These are phyloP conservation scores for Drosophila triauraria DNA, from an alignment of 1,140 invertebrate species.

Conservation along the genomic window DNA sequence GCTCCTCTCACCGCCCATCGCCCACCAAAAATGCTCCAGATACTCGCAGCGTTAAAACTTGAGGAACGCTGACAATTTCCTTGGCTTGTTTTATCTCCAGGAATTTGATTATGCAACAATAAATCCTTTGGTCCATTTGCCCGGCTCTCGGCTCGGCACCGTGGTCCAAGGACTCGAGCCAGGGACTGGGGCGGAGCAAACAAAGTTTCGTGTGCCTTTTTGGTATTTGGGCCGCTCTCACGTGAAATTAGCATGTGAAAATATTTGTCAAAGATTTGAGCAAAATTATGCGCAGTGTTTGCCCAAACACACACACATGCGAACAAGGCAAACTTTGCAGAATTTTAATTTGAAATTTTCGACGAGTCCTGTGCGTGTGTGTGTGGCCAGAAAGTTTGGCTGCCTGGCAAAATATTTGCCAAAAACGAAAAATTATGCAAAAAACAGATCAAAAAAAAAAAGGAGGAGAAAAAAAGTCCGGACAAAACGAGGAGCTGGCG, in stretches of 20 bases:
- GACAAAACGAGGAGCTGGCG: no score
- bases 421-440: conserved; percentile 62
- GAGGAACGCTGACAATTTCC: conserved; percentile 74
- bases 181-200: conserved; percentile 4
- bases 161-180: conserved; percentile 9
- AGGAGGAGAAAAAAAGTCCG: not conserved
- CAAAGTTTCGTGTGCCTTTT: conserved; percentile 67
- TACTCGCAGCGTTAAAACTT: conserved; percentile 51
- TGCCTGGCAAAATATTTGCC: conserved; percentile 73
- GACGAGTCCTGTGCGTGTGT: conserved; percentile 49
- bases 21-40: conserved; percentile 19
- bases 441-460: conserved; percentile 21
- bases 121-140: conserved; percentile 78
- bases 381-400: conserved; percentile 60
- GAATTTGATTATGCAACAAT: conserved; percentile 81
- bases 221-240: conserved; percentile 68
- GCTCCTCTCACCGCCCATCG: not conserved
- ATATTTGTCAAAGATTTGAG: conserved; percentile 82
- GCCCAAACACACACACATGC: conserved; percentile 63
- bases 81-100: conserved; percentile 67
- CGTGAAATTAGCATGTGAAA: conserved; percentile 82
- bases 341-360: conserved; percentile 82
- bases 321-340: conserved; percentile 67
- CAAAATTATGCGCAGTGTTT: conserved; percentile 82
- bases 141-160: not conserved